Evolutionary conservation across 2,113 vertebrate species (phyloP), one percentile per base, ranked within the genome.

Genomic region (Vanacampus margaritifer): DNA sequence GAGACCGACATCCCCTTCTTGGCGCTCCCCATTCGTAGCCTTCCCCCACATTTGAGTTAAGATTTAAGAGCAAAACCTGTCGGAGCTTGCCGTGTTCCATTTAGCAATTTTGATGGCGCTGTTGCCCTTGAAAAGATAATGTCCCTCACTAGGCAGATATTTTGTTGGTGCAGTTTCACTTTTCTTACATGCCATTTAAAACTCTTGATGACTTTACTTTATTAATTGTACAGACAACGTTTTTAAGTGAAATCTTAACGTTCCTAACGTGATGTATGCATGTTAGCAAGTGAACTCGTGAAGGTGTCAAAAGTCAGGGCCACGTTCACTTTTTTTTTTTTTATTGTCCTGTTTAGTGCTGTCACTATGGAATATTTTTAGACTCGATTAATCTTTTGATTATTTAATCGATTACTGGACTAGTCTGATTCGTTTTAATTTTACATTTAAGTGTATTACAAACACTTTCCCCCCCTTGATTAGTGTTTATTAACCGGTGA

Each of bases 1-100:
- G 61, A 69, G 76, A 70, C 68, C 69, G 60, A 74, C 71, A 79
- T 75, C 76, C 79, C 59, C 75, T 79, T 79, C 84, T 56, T 60
- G 56, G 68, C 72, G 84, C 77, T 75, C 65, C 79, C 28, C 28
- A 32, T 4, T 32, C 28, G 28, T 4, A 10, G 78, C 64, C 64
- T 71, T 67, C 59, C 69, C 67, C 80, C 45, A 35, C 26, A 14
- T 73, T 69, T 81, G 69, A 64, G 71, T 82, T 67, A 67, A 58
- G 81, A 74, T 84, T 76, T 81, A 80, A 75, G 76, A 82, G 75
- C 73, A 71, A 71, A 81, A 85, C 78, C 79, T 77, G 80, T 65
- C 70, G 72, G 56, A 81, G 76, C 65, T 53, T 65, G 59, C 35
- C 10, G 75, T 71, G 72, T 81, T 88, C 84, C 67, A 80, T 83